Conservation (phyloP, 2,113 vertebrate genomes). For the Elachura formosa region DNA sequence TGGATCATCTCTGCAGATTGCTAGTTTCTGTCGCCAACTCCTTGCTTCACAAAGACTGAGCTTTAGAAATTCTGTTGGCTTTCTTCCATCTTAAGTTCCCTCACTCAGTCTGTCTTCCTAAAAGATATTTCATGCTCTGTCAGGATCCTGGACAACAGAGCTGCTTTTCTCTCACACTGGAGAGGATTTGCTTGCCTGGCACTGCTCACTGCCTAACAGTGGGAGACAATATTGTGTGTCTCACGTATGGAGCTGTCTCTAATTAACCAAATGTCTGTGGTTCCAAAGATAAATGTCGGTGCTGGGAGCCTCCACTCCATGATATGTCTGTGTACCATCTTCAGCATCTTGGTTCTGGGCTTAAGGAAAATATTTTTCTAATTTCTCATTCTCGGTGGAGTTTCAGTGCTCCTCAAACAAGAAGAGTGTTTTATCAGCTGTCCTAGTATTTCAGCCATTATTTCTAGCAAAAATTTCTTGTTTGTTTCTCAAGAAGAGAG, state of each 20-base stretch:
- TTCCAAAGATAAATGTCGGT: neutral
- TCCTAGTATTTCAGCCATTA: neutral
- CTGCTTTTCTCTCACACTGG: neutral
- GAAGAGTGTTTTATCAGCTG: neutral
- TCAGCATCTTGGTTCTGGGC: neutral
- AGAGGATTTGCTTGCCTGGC: slow-evolving; percentile 12
- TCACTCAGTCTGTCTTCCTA: neutral
- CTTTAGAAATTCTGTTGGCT: neutral
- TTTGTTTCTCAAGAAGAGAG: neutral
- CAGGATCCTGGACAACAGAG: neutral
- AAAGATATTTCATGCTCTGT: slow-evolving; percentile 6
- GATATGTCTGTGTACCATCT: neutral
- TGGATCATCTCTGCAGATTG: neutral
- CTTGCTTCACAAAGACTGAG: neutral
- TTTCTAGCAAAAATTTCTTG: neutral
- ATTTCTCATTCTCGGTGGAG: neutral
- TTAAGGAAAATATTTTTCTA: neutral
- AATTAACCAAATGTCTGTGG: neutral
- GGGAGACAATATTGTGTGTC: neutral
- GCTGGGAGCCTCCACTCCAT: neutral
- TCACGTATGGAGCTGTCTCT: slow-evolving; percentile 27
- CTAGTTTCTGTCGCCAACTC: neutral
- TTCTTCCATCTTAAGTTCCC: neutral
- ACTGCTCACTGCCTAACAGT: slow-evolving; percentile 1
- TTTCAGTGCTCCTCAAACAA: neutral